Percentiles rank a stretch among this genome's conserved stretches.
Evolutionary conservation across 2,888 invertebrate species (phyloP).

Genomic region (Oegoconia quadripuncta): DNA sequence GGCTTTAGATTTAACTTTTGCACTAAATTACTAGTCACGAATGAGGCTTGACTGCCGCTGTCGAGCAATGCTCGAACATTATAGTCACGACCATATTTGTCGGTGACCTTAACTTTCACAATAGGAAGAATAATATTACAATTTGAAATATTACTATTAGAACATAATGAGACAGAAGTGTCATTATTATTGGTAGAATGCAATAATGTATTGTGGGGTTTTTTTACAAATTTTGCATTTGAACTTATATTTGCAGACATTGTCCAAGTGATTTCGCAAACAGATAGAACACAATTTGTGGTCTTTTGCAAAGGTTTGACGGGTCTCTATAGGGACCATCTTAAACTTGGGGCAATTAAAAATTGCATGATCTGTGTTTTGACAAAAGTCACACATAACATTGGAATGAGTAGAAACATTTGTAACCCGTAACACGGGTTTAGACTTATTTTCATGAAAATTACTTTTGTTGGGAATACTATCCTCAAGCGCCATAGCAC

Average conservation of each 20-base stretch:
- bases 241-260: slow-evolving; percentile 13
- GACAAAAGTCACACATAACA: background rate
- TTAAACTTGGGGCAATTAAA: slow-evolving; percentile 10
- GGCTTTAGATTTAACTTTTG: slow-evolving; percentile 6
- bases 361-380: slow-evolving; percentile 7
- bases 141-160: slow-evolving; percentile 1
- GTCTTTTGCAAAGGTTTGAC: slow-evolving; percentile 6
- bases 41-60: slow-evolving; percentile 6
- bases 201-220: slow-evolving; percentile 5
- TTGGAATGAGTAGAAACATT: too few species aligned
- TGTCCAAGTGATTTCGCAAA: slow-evolving; percentile 11
- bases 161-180: background rate
- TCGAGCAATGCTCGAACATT: slow-evolving; percentile 15
- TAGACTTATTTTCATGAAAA: too few species aligned
- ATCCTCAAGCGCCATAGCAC: background rate
- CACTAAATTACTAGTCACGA: slow-evolving; percentile 9
- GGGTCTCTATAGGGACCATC: slow-evolving; percentile 6
- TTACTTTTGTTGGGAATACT: background rate
- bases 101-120: slow-evolving; percentile 13
- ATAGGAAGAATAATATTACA: slow-evolving; percentile 16
- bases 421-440: too few species aligned
- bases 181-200: background rate
- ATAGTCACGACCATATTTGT: slow-evolving; percentile 8
- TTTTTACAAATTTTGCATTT: slow-evolving; percentile 16
- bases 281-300: slow-evolving; percentile 15